Evolutionary conservation across 30 jellyfish, hydroid and myxozoan genomes (phyloP).

Genomic region (Sanderia malayensis): DNA sequence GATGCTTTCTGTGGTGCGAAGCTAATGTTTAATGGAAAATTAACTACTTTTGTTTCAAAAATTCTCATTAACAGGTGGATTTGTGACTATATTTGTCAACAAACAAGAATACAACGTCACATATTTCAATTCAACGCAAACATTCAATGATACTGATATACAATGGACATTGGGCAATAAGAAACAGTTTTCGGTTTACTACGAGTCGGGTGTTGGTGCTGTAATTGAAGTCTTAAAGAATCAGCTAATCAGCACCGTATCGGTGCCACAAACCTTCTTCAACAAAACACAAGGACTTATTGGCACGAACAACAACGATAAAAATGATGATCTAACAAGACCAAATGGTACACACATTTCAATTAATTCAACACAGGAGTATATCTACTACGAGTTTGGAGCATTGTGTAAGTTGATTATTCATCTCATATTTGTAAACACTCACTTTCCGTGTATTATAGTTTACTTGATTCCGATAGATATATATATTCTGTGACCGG

Average conservation of each 20-base stretch:
- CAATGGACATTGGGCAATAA: conserved; percentile 26
- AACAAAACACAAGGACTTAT: conserved; percentile 55
- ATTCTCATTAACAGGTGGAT: conserved; percentile 60
- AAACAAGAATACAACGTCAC: conserved; percentile 12
- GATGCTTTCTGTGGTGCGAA: no score
- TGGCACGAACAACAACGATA: conserved; percentile 47
- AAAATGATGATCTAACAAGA: conserved; percentile 50
- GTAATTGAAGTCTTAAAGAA: conserved; percentile 26
- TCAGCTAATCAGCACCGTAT: conserved; percentile 33
- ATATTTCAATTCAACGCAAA: conserved; percentile 33
- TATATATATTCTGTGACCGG: no score
- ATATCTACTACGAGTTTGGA: conserved; percentile 60
- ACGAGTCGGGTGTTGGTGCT: conserved; percentile 54
- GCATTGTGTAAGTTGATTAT: conserved; percentile 49
- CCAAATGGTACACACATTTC: conserved; percentile 53
- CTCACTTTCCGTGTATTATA: no score
- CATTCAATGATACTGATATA: conserved; percentile 54
- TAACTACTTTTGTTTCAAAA: neutral
- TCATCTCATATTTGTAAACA: no score
- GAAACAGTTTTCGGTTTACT: conserved; percentile 23
- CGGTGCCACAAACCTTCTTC: neutral
- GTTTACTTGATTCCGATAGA: no score
- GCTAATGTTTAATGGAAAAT: no score
- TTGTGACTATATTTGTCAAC: conserved; percentile 32
- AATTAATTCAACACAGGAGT: conserved; percentile 59